Percentiles rank a stretch among this genome's conserved stretches.
Conservation (phyloP, 1,140 invertebrate species). For the Teleogryllus occipitalis region DNA sequence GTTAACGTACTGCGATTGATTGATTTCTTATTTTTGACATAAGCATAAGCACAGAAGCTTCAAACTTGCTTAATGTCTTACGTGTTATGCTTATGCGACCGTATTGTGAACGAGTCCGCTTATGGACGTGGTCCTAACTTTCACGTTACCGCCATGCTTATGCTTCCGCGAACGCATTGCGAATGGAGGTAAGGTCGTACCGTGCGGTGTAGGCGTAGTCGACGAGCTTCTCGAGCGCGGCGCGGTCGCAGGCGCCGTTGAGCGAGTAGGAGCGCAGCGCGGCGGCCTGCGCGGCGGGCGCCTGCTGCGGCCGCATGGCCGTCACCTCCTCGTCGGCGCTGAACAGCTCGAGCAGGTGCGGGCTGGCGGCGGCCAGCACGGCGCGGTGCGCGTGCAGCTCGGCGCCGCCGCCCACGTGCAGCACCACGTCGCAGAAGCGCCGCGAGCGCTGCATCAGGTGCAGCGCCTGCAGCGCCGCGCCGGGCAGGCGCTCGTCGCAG, state of each 20-base stretch:
- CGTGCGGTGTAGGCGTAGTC: constrained; percentile 72
- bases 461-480: constrained; percentile 50
- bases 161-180: too few species aligned
- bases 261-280: constrained; percentile 45
- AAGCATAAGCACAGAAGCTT: too few species aligned
- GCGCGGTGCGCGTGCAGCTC: constrained; percentile 69
- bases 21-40: too few species aligned
- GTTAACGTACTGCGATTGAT: too few species aligned
- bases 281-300: constrained; percentile 19
- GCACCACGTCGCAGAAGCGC: constrained; percentile 70
- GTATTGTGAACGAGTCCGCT: too few species aligned
- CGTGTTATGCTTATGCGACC: too few species aligned
- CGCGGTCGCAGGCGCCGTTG: constrained; percentile 56
- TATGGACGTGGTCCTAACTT: too few species aligned
- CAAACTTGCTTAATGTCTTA: too few species aligned
- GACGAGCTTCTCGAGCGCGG: constrained; percentile 60
- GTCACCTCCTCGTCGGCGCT: constrained; percentile 44
- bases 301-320: constrained; percentile 7
- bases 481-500: constrained; percentile 44
- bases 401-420: constrained; percentile 53
- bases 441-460: constrained; percentile 67
- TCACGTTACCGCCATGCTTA: too few species aligned
- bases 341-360: constrained; percentile 71
- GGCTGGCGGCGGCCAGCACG: constrained; percentile 65
- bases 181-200: too few species aligned